Evolutionary conservation across 2,797 vertebrate genomes (phyloP).

Genomic region (Acanthiza pusilla): DNA sequence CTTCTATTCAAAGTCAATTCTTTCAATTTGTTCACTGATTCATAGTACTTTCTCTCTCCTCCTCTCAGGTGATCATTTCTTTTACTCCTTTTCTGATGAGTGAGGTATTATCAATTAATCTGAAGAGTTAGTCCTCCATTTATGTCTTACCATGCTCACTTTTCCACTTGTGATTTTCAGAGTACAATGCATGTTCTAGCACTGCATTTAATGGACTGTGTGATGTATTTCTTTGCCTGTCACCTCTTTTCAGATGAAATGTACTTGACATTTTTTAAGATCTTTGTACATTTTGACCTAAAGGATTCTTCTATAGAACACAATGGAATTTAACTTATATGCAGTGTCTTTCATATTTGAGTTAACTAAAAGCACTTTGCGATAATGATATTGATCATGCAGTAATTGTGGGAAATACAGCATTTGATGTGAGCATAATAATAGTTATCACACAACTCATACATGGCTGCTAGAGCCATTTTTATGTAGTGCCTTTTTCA

Average conservation of each 20-base stretch:
- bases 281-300: background rate
- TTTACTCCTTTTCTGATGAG: background rate
- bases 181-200: background rate
- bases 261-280: background rate
- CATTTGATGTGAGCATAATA: background rate
- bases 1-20: slow-evolving; percentile 30
- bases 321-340: background rate
- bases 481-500: background rate
- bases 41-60: background rate
- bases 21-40: slow-evolving; percentile 29
- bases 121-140: slow-evolving; percentile 9
- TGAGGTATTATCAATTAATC: slow-evolving; percentile 41
- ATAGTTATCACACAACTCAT: background rate
- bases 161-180: background rate
- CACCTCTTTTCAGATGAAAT: background rate
- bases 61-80: slow-evolving; percentile 3
- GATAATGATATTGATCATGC: background rate
- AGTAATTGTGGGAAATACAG: background rate
- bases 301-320: background rate
- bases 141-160: background rate
- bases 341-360: background rate
- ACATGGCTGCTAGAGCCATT: background rate
- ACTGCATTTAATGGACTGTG: background rate
- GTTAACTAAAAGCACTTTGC: background rate
- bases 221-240: background rate